Percentiles rank a stretch among this genome's conserved stretches.
These are phyloP conservation scores for Trichomalopsis sarcophagae DNA, from an alignment of 1,140 invertebrate genomes.

Conservation along the genomic window DNA sequence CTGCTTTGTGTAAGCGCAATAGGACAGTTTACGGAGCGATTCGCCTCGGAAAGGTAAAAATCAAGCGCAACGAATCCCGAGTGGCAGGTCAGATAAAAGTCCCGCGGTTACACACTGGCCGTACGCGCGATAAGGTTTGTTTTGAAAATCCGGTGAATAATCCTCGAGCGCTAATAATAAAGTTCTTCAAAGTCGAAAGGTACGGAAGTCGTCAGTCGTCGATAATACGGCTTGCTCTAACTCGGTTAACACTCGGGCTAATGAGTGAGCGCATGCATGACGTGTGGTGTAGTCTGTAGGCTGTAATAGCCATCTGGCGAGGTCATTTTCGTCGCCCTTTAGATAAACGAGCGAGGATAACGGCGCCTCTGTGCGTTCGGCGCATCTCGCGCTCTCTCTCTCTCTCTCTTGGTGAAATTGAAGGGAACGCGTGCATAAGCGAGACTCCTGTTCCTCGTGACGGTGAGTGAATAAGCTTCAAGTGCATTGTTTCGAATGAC, in stretches of 20 bases:
- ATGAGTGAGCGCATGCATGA: neutral
- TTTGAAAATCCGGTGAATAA: neutral
- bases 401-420: neutral
- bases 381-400: too few species aligned
- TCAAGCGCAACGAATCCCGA: neutral
- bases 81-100: neutral
- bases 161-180: conserved; percentile 8
- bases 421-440: neutral
- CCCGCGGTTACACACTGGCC: neutral
- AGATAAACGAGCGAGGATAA: neutral
- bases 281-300: neutral
- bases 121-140: neutral
- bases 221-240: neutral
- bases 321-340: conserved; percentile 12
- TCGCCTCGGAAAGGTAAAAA: neutral
- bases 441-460: neutral
- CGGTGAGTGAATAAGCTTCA: too few species aligned
- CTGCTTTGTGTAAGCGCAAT: too few species aligned
- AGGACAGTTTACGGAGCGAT: neutral
- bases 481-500: too few species aligned
- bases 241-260: conserved; percentile 10
- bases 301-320: neutral
- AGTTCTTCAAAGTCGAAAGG: neutral
- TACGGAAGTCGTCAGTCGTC: conserved; percentile 23
- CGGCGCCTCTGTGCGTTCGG: neutral